Conservation (phyloP, 1,140 invertebrate species). For the Adoxophyes honmai region DNA sequence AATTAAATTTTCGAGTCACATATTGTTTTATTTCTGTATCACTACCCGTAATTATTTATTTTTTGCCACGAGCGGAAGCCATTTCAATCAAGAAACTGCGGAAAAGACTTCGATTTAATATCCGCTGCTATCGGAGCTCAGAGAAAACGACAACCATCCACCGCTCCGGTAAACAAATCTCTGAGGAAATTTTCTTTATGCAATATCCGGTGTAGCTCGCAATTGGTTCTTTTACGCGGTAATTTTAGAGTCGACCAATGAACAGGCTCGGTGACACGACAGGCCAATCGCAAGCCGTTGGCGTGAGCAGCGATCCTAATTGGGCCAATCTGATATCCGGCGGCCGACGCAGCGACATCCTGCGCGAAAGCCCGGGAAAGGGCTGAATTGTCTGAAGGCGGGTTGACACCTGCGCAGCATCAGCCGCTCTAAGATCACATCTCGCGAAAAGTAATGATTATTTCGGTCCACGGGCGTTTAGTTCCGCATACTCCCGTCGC, state of each 20-base stretch:
- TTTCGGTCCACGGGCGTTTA: conserved; percentile 66
- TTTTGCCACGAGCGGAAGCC: conserved; percentile 35
- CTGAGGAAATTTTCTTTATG: conserved; percentile 67
- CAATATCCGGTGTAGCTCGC: conserved; percentile 54
- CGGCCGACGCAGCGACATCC: conserved; percentile 53
- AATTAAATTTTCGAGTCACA: neutral
- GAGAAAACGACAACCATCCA: conserved; percentile 53
- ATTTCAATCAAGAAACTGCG: conserved; percentile 29
- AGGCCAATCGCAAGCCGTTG: conserved; percentile 42
- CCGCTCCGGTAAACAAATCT: conserved; percentile 67
- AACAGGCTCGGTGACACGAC: neutral
- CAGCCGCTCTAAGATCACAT: conserved; percentile 67
- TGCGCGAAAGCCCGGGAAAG: conserved; percentile 73
- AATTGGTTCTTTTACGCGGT: conserved; percentile 54
- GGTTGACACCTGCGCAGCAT: conserved; percentile 65
- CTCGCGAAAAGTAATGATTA: conserved; percentile 76
- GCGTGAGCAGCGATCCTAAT: conserved; percentile 47
- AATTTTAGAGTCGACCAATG: conserved; percentile 46
- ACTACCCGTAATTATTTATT: conserved; percentile 4
- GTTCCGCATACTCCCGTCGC: conserved; percentile 62
- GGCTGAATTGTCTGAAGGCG: conserved; percentile 49
- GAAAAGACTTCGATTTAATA: conserved; percentile 46
- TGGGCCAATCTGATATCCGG: conserved; percentile 61
- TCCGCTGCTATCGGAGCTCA: conserved; percentile 40
- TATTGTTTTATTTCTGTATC: too few relatives aligned